Base-by-base conservation (phyloP, 2,888 invertebrate species). In the Laothoe populi region DNA sequence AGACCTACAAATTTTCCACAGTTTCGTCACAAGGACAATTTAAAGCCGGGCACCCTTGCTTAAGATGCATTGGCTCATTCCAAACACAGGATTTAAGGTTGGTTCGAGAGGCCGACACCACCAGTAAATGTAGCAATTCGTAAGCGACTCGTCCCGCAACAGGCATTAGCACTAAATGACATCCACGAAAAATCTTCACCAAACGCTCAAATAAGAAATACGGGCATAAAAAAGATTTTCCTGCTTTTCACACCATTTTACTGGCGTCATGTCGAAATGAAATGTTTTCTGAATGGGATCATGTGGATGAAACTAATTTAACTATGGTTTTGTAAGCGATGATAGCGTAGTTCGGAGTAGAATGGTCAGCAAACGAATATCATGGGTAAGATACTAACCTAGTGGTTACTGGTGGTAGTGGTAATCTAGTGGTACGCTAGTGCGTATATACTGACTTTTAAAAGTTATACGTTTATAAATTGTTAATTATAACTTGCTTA, bases 131-230 rank as follows among this genome's bases (percentile, higher is more conserved):
- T 71, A 86, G 84, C 87, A 84, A 92, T 92, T 92, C 88, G 89
- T 88, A 92, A 78, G 87, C 92, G 76, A 75, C 82, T 83, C 88
- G 86, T 78, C 84, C 86, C 84, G 78, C 86, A 83, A 85, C 85
- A 84, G 76, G 86, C 92, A 90, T 91, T 92, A 91, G 82, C 91
- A 90, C 92, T 87, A 91, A 92, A 92, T 91, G 90, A 91, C 90
- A 88, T 85, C 88, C 74, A 86, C 87, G 84, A 88, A 89, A 87
- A 90, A 86, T 88, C 87, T 86, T 82, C 79, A 77, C 81, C 75
- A 77, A 81, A 75, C 78, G 72, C 75, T 71, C 72, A 82, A 86
- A 89, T 87, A 88, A 84, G 83, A 73, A 82, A 86, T 83, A 77
- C 81, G 83, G 81, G 82, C 83, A 83, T 86, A 83, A 84, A 86